A percentile compares a stretch with the other conserved stretches of the same genome.
Conservation (phyloP, 2,888 invertebrate genomes). For the Agrotis puta region DNA sequence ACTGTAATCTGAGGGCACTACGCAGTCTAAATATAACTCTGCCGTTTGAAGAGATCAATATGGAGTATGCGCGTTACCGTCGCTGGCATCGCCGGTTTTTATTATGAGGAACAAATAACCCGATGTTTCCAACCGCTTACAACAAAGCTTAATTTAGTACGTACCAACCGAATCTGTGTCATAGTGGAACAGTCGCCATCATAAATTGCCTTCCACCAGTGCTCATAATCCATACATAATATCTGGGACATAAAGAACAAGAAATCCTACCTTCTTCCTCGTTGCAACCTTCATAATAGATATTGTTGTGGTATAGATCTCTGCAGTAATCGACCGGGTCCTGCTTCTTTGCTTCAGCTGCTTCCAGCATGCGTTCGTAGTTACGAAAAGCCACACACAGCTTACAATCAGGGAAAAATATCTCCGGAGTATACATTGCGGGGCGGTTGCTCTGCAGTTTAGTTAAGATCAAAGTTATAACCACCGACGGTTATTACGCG, state of each 20-base stretch:
- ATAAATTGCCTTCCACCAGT: not conserved
- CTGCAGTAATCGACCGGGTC: conserved; percentile 32
- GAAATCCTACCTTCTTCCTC: conserved; percentile 40
- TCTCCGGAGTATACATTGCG: conserved; percentile 35
- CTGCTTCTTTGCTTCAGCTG: conserved; percentile 22
- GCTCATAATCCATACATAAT: too few species aligned
- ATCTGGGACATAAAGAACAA: not conserved
- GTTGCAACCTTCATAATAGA: conserved; percentile 32
- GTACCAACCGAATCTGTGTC: not conserved
- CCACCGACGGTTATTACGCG: not conserved
- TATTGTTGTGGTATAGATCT: conserved; percentile 21
- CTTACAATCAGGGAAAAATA: conserved; percentile 41
- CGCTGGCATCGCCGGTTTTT: not conserved
- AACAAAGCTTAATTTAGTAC: not conserved
- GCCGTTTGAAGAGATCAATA: conserved; percentile 18
- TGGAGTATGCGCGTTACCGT: not conserved
- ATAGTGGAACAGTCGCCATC: not conserved
- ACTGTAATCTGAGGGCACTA: not conserved
- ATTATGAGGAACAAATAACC: conserved; percentile 1
- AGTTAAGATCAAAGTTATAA: conserved; percentile 3
- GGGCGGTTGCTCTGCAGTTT: not conserved
- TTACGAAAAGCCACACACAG: conserved; percentile 38
- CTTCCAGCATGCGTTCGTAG: conserved; percentile 30
- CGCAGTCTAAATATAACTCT: not conserved
- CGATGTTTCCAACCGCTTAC: not conserved